Conservation (phyloP, 2,113 vertebrate species). For the Kryptolebias marmoratus region DNA sequence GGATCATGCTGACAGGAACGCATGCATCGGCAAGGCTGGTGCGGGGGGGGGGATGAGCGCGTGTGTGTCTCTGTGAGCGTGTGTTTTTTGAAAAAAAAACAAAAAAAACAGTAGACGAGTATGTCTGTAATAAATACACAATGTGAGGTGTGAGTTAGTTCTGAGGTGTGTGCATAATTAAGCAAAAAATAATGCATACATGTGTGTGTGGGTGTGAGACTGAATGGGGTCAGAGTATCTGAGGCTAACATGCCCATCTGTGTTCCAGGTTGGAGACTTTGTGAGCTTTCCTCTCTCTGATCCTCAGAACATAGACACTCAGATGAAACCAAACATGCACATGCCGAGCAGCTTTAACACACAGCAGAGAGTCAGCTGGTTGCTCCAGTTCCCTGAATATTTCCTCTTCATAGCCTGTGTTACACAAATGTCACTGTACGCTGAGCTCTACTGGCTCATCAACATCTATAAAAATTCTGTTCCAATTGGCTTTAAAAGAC, state of each 20-base stretch:
- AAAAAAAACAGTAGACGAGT: constrained; percentile 13
- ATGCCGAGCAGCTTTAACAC: constrained; percentile 64
- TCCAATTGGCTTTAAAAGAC: not conserved
- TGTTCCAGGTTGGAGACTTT: constrained; percentile 43
- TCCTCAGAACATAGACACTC: constrained; percentile 38
- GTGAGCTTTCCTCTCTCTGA: constrained; percentile 35
- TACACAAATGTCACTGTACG: constrained; percentile 30
- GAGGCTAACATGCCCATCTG: constrained; percentile 33
- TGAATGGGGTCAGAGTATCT: constrained; percentile 31
- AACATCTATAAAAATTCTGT: constrained; percentile 1
- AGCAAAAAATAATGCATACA: constrained; percentile 17
- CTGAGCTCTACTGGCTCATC: constrained; percentile 8
- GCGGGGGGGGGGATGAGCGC: constrained; percentile 15
- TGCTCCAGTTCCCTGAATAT: constrained; percentile 36
- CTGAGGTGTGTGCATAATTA: constrained; percentile 26
- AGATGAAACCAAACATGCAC: constrained; percentile 72
- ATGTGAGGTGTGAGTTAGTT: constrained; percentile 28
- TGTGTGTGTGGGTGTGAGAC: constrained; percentile 6
- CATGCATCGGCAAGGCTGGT: constrained; percentile 62
- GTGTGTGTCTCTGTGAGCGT: not conserved
- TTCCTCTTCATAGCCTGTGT: constrained; percentile 11
- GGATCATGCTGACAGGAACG: constrained; percentile 63
- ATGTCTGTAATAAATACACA: constrained; percentile 24
- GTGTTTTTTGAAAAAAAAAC: constrained; percentile 1
- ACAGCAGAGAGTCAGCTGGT: constrained; percentile 57